Conservation (phyloP, 1,140 invertebrate species). For the Zaprionus ornatus region DNA sequence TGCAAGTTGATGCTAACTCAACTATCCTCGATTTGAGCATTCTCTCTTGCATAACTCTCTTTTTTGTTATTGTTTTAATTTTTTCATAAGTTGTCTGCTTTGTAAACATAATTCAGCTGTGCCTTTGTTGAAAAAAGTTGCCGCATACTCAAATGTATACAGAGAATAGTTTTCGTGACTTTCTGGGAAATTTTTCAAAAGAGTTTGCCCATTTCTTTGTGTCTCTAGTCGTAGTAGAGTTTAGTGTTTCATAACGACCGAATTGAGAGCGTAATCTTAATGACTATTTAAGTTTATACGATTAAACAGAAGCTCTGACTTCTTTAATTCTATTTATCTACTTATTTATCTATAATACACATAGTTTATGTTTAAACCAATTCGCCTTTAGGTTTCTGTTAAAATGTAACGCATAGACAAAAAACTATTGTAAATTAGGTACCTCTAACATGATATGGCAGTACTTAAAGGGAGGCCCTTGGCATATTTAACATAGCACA, state of each 20-base stretch:
- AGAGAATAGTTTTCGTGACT: background rate
- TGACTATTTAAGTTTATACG: background rate
- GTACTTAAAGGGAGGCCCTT: conserved; percentile 42
- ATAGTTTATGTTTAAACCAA: background rate
- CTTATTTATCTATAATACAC: background rate
- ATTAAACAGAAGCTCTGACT: background rate
- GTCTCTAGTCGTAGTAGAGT: background rate
- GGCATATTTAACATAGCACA: conserved; percentile 55
- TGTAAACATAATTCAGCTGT: conserved; percentile 1
- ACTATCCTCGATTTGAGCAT: background rate
- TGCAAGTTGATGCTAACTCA: background rate
- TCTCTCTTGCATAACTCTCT: background rate
- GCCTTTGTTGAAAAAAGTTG: background rate
- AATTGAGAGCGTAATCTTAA: background rate
- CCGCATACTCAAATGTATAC: background rate
- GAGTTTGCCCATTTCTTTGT: background rate
- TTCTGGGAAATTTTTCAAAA: background rate
- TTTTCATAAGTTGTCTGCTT: background rate
- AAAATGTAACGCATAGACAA: conserved; percentile 32
- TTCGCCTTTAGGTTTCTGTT: background rate
- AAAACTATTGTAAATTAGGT: conserved; percentile 83
- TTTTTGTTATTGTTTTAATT: background rate
- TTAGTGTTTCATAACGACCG: background rate
- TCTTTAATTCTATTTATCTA: background rate
- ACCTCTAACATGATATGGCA: conserved; percentile 63